Evolutionary conservation across 1,140 invertebrate species (phyloP), one percentile per base, ranked within the genome.

Genomic region (Drosophila lini): DNA sequence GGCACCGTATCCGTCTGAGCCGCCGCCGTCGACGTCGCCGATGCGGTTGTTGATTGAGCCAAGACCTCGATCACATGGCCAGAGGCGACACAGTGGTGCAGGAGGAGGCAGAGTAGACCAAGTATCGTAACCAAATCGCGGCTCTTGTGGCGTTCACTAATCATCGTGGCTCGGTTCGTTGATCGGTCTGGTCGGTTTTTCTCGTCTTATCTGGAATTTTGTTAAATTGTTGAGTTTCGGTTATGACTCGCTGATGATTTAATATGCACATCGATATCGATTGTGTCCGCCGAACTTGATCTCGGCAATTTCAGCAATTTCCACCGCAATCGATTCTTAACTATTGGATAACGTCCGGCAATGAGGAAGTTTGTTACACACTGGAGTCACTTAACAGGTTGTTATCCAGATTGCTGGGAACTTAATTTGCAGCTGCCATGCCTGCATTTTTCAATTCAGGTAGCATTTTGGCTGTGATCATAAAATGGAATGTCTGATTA

Each of bases 101-200:
- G 64, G 47, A 64, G 65, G 31, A 50, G 67, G 48, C 11, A 38
- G 52, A 75, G 42, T 63, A 76, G 56, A 57, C 79, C 81, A 63
- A 90, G 76, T 85, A 91, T 85, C 75, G 74, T 78, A 74, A 82
- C 63, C 82, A 76, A 88, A 91, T 91, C 83, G 78, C 69, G 63
- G 58, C 74, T 79, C 90, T 91, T 91, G 83, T 82, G 84, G 86
- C 90, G 86, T 82, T 89, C 83, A 89, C 82, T 88, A 89, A 91
- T 91, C 90, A 91, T 91, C 63, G 36, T 89, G 71, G 64, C 55
- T 71, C 67, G 76, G 42, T 79, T 58, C 79, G 65, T 78, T 77
- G 73, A 58, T 78, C 74, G 81, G 38, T 73, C 41, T 38, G 55
- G 28, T 50, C 48, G 74, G 40, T 38, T 53, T 64, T 55, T 64